Percentiles rank a stretch among this genome's conserved stretches.
Evolutionary conservation across 2,888 invertebrate species (phyloP).

Genomic region (Sicus ferrugineus): DNA sequence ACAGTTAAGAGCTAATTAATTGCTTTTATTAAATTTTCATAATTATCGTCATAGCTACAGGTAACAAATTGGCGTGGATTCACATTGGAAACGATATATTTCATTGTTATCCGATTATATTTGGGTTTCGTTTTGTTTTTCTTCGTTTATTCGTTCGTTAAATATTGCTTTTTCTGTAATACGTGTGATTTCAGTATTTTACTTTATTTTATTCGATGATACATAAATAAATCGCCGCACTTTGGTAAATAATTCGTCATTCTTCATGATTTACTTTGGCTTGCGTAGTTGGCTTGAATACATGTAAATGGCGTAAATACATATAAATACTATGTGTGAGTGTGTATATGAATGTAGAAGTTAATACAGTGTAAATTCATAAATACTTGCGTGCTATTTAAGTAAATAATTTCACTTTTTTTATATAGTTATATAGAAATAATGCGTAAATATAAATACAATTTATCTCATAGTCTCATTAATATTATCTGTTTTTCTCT

Average conservation of each 20-base stretch:
- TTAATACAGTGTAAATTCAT: constrained; percentile 29
- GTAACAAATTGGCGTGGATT: constrained; percentile 43
- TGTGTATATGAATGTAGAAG: background rate
- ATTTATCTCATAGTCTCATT: constrained; percentile 12
- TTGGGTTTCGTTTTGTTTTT: background rate
- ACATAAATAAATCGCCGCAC: background rate
- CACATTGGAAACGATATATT: constrained; percentile 13
- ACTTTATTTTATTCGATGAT: background rate
- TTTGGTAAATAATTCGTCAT: background rate
- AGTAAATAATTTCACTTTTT: constrained; percentile 36
- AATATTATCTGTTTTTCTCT: constrained; percentile 12
- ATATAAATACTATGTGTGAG: constrained; percentile 27
- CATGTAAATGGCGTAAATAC: background rate
- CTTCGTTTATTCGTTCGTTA: background rate
- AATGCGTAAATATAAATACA: constrained; percentile 19
- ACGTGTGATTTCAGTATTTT: background rate
- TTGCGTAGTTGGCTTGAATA: background rate
- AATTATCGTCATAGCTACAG: constrained; percentile 37
- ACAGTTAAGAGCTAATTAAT: constrained; percentile 10
- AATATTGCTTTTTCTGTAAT: background rate
- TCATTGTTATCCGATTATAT: constrained; percentile 10
- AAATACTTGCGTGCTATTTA: background rate
- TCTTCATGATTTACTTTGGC: background rate
- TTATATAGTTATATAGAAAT: constrained; percentile 30
- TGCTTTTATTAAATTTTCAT: constrained; percentile 27